Evolutionary conservation across 2,113 vertebrate species (phyloP), one percentile per base, ranked within the genome.

Genomic region (Xenopus laevis): DNA sequence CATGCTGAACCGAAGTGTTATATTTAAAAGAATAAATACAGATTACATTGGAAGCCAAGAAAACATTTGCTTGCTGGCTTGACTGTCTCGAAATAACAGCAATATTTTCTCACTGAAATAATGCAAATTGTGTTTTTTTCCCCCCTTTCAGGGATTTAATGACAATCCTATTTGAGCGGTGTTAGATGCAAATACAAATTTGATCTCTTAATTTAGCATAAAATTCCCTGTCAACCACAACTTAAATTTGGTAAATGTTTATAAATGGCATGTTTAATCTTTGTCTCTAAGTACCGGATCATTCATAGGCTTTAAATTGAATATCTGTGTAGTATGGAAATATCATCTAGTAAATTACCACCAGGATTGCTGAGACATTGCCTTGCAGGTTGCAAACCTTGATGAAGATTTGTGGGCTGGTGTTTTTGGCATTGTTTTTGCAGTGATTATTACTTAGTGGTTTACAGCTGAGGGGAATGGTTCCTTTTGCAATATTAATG

Each of bases 161-260:
- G 85, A 87, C 17, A 71, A 71, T 79, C 82, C 82, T 74, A 88
- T 88, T 87, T 83, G 79, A 79, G 82, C 82, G 78, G 81, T 81
- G 81, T 83, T 59, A 68, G 65, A 66, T 65, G 72, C 82, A 81
- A 79, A 80, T 59, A 78, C 72, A 80, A 60, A 44, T 65, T 68
- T 71, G 81, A 81, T 78, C 78, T 83, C 82, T 88, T 83, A 70
- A 81, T 85, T 81, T 79, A 81, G 81, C 72, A 83, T 79, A 77
- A 81, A 84, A 82, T 81, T 78, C 71, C 78, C 79, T 13, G 76
- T 68, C 79, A 86, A 82, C 30, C 66, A 79, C 80, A 81, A 86
- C 83, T 86, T 83, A 74, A 78, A 83, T 84, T 84, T 86, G 85
- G 79, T 78, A 80, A 85, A 83, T 81, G 83, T 79, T 84, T 82